These are phyloP conservation scores for Slavum lentiscoides DNA, from an alignment of 2,888 invertebrate genomes.

Conservation along the genomic window DNA sequence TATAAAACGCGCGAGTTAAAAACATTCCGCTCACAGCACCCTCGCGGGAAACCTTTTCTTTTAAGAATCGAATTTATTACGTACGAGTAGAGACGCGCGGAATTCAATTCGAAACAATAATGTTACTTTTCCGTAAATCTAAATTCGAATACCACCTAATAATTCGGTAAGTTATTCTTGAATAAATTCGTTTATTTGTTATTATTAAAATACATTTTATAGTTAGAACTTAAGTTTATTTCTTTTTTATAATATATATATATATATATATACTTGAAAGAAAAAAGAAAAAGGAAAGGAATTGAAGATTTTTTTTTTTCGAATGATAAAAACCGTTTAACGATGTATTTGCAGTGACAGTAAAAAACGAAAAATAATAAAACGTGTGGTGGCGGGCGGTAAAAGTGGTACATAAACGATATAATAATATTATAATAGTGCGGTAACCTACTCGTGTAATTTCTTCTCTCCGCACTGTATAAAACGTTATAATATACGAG, in stretches of 20 bases:
- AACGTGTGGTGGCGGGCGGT: conserved; percentile 2
- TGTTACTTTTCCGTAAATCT: too few species aligned
- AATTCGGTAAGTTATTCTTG: neutral
- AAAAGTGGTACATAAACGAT: conserved; percentile 25
- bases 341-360: neutral
- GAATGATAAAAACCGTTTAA: conserved; percentile 24
- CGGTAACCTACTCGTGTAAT: neutral
- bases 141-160: neutral
- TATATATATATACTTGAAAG: too few species aligned
- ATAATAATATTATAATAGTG: neutral
- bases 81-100: too few species aligned
- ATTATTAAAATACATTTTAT: neutral
- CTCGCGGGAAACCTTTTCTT: too few species aligned
- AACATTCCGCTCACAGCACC: too few species aligned
- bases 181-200: neutral
- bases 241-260: neutral
- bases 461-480: neutral
- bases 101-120: too few species aligned
- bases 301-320: neutral
- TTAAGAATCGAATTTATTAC: too few species aligned
- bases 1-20: too few species aligned
- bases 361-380: conserved; percentile 34
- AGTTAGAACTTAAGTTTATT: conserved; percentile 8
- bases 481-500: too few species aligned
- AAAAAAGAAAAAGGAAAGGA: too few species aligned